Evolutionary conservation across 2,888 invertebrate species (phyloP).

Genomic region (Pyrrhosoma nymphula): DNA sequence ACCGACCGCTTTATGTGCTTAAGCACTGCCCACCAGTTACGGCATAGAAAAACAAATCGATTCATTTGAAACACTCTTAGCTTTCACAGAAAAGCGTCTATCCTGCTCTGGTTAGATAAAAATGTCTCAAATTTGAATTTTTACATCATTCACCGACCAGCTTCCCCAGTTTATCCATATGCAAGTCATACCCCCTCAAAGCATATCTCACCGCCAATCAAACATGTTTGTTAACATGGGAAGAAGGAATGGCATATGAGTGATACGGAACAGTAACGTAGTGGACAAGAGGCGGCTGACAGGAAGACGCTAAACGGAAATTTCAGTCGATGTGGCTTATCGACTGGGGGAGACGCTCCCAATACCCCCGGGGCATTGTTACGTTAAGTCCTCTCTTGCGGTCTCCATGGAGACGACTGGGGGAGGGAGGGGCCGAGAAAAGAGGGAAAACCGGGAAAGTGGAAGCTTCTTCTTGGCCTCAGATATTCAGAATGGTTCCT

Average conservation of each 20-base stretch:
- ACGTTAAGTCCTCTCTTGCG: background rate
- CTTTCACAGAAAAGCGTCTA: too few relatives aligned
- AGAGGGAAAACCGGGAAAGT: background rate
- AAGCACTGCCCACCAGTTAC: too few relatives aligned
- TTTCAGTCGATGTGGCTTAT: background rate
- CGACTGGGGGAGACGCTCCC: background rate
- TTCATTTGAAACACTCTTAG: too few relatives aligned
- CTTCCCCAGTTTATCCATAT: too few relatives aligned
- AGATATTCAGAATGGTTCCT: background rate
- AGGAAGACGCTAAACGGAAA: background rate
- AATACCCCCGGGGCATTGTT: background rate
- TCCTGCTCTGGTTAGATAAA: too few relatives aligned
- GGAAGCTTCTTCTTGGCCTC: background rate
- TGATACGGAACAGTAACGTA: background rate
- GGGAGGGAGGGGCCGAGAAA: background rate
- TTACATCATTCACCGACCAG: too few relatives aligned
- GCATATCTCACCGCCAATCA: too few relatives aligned
- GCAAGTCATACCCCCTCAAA: too few relatives aligned
- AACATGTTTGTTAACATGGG: background rate
- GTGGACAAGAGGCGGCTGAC: background rate
- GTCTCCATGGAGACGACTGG: background rate
- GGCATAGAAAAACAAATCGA: too few relatives aligned
- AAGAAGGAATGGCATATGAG: background rate
- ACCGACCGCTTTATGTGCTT: too few relatives aligned
- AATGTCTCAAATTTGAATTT: too few relatives aligned